Percentiles rank a stretch among this genome's conserved stretches.
These are phyloP conservation scores for Pilophorus perplexus DNA, from an alignment of 2,888 invertebrate species.

Conservation along the genomic window DNA sequence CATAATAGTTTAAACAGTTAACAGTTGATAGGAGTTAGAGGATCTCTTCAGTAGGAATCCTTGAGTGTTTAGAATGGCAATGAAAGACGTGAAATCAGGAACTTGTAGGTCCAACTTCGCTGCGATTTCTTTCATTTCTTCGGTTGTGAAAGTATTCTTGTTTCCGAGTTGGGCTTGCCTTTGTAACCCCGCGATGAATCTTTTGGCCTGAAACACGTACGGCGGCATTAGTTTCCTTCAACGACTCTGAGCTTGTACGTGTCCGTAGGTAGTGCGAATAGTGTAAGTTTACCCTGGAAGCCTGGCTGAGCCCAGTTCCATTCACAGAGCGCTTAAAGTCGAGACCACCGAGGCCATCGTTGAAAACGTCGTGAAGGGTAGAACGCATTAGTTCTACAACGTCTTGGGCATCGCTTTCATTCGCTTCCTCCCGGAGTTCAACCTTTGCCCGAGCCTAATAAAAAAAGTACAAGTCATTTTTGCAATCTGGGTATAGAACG, in stretches of 20 bases:
- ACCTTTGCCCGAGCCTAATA: constrained; percentile 83
- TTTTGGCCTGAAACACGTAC: constrained; percentile 65
- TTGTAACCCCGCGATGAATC: constrained; percentile 68
- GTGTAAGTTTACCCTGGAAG: constrained; percentile 65
- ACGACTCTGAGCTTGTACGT: too few relatives aligned
- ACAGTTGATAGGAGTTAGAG: constrained; percentile 67
- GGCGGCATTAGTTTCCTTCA: too few relatives aligned
- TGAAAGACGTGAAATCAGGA: constrained; percentile 65
- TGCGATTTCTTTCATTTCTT: constrained; percentile 74
- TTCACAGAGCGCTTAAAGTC: constrained; percentile 63
- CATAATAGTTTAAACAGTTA: constrained; percentile 51
- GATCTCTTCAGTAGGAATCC: constrained; percentile 83
- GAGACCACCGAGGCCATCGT: constrained; percentile 67
- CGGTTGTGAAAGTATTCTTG: constrained; percentile 69
- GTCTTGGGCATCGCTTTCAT: constrained; percentile 76
- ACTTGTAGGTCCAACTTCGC: constrained; percentile 62
- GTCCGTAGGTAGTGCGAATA: too few relatives aligned
- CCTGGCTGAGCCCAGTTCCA: constrained; percentile 70
- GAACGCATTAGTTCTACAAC: constrained; percentile 80
- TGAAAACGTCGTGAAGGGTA: constrained; percentile 73
- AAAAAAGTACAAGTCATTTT: constrained; percentile 29
- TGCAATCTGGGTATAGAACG: too few relatives aligned
- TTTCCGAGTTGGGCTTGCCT: constrained; percentile 63
- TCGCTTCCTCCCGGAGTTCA: constrained; percentile 79
- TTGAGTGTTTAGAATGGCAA: constrained; percentile 78